Base-by-base conservation (phyloP, 1,140 invertebrate species). In the Drosophila mauritiana region DNA sequence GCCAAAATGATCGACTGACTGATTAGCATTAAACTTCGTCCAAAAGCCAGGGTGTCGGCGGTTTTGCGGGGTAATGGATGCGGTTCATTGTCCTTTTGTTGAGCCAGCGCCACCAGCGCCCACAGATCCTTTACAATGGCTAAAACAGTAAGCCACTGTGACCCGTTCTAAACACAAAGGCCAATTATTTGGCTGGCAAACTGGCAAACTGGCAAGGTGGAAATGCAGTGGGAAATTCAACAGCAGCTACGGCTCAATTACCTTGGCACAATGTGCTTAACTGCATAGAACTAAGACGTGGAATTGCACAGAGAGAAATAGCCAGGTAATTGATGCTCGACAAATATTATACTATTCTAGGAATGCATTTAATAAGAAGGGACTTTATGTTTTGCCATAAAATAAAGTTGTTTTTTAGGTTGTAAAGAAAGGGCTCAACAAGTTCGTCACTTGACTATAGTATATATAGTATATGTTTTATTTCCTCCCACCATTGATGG, bases 31-130 rank as follows among this genome's bases (percentile, higher is more conserved):
- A n/a, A 39, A 58, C 53, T 42, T 20, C 13, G 11, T 0, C 27
- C 15, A 22, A 39, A 49, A 27, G n/a, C 34, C 31, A 7, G 2
- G 31, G 2, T 31, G 8, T 8, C 6, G 34, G 20, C 0, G 17
- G 17, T 25, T 25, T 49, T 46, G 34, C 54, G 15, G 45, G 12
- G 10, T 6, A 36, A 22, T 45, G 20, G 20, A 37, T 20, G 22
- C 40, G 64, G 67, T 70, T 70, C 67, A 70, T 56, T 70, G 67
- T 70, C 65, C 65, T 69, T 70, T 70, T 70, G 64, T 70, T 31
- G 27, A 12, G 42, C 15, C 43, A 65, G 31, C 31, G 25, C 31
- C 11, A 37, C 10, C n/a, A 40, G 13, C 39, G n/a, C 34, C 15
- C 34, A 43, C 27, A 15, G 25, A 62, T 62, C 22, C 58, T 39